phyloP scores from a whole-genome alignment of 1,140 invertebrate species.

The Macrosteles quadrilineatus region DNA sequence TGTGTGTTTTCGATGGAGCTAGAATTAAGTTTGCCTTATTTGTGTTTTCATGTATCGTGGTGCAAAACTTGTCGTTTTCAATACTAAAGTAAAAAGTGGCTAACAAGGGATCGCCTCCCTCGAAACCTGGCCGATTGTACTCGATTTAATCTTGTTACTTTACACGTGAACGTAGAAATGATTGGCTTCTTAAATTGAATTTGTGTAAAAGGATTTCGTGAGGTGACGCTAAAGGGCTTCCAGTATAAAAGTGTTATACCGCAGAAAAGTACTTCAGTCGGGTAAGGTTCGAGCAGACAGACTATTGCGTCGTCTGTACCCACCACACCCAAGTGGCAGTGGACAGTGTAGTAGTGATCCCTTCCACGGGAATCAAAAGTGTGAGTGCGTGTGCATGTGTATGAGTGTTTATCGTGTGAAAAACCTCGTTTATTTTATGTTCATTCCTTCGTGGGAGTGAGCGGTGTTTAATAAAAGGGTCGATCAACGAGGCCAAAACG shows the following conservation, averaged over 20 bases:
- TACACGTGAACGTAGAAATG: slow-evolving; percentile 53
- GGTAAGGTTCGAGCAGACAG: slow-evolving; percentile 38
- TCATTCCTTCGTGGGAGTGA: slow-evolving; percentile 42
- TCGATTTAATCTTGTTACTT: slow-evolving; percentile 56
- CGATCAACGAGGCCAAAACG: slow-evolving; percentile 39
- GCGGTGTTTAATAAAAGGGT: slow-evolving; percentile 39
- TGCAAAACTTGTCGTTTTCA: slow-evolving; percentile 11
- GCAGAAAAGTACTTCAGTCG: slow-evolving; percentile 42
- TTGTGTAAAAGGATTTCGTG: slow-evolving; percentile 55
- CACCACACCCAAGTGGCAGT: slow-evolving; percentile 53
- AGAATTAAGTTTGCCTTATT: slow-evolving; percentile 20
- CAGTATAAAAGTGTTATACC: slow-evolving; percentile 50
- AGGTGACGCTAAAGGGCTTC: slow-evolving; percentile 39
- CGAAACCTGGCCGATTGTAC: slow-evolving; percentile 40
- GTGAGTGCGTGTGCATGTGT: slow-evolving; percentile 31
- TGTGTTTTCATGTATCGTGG: slow-evolving; percentile 2
- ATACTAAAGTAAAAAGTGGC: slow-evolving; percentile 19
- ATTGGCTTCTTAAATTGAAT: slow-evolving; percentile 57
- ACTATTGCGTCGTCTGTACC: slow-evolving; percentile 47
- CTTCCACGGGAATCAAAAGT: slow-evolving; percentile 25
- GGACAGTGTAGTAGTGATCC: slow-evolving; percentile 36
- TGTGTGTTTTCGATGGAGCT: slow-evolving; percentile 25
- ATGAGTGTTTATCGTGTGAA: slow-evolving; percentile 30
- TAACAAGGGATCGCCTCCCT: slow-evolving; percentile 36
- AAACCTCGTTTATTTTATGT: slow-evolving; percentile 38